Base-by-base conservation (phyloP, 2,113 vertebrate genomes). In the Rhombomys opimus region DNA sequence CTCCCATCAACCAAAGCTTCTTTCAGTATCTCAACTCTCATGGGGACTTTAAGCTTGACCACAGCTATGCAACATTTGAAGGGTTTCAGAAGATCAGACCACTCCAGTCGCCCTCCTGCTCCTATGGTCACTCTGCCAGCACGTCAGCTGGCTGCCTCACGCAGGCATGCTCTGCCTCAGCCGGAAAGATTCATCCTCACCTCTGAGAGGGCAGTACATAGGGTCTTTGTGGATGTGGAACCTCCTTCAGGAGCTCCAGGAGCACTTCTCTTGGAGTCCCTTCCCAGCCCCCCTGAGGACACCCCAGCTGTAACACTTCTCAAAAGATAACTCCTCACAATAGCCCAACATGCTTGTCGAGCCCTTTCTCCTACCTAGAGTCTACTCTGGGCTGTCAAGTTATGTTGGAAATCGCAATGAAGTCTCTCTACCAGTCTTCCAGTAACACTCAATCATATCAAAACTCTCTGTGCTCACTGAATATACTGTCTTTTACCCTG, bases 31-130 rank as follows among this genome's bases (percentile, higher is more conserved):
- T 89, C 80, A 38, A 89, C 5, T 5, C 73, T 35, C 38, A 41
- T 23, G 23, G 9, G 17, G 72, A 5, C 84, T 1, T 20, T 8
- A 10, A 76, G 50, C 27, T n/a, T 2, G 18, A 14, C 9, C 5
- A 1, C 0, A 15, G 20, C n/a, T 46, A 32, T 3, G 4, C 2
- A 18, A 18, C 20, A 46, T 22, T 38, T 10, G 22, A 38, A 38
- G 54, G 18, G 27, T 23, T 46, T 18, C 80, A 23, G 54, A 61
- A 88, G 0, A 57, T 2, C 54, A 27, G 2, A 57, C 1, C 46
- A 0, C 30, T 20, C 46, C 17, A 1, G 17, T 14, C 75, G 59
- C 76, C 59, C 65, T 78, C 67, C 54, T 5, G n/a, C 76, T 87
- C 65, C 87, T 63, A 27, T 2, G 57, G n/a, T 35, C 7, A 12